These are phyloP conservation scores for Lota lota DNA, from an alignment of 2,113 vertebrate genomes.

Conservation along the genomic window DNA sequence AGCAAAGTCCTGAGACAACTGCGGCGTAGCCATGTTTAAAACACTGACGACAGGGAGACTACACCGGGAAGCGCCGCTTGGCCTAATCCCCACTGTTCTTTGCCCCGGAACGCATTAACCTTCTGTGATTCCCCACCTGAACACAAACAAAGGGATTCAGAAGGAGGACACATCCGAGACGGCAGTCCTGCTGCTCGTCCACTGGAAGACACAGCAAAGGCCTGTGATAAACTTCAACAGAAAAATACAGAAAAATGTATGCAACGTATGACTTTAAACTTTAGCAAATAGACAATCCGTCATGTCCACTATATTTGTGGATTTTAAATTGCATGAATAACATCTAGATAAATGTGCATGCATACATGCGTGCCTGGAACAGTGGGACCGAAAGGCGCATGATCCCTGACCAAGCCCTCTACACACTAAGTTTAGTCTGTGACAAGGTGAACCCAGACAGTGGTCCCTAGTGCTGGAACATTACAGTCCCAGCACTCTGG, in stretches of 20 bases:
- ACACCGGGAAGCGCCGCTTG: constrained; percentile 39
- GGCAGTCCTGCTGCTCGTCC: background rate
- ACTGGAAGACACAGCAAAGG: too few species aligned
- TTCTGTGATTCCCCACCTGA: constrained; percentile 42
- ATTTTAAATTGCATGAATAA: constrained; percentile 13
- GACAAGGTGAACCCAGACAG: constrained; percentile 38
- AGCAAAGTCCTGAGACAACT: constrained; percentile 54
- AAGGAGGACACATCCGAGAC: constrained; percentile 19
- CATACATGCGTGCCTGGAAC: constrained; percentile 19
- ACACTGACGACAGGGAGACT: constrained; percentile 6
- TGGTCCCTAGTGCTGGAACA: constrained; percentile 6
- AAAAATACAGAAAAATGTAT: too few species aligned
- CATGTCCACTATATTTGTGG: background rate
- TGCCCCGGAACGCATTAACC: constrained; percentile 26
- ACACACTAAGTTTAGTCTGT: constrained; percentile 38
- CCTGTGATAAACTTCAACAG: too few species aligned
- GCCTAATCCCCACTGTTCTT: constrained; percentile 56
- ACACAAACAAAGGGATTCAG: constrained; percentile 40
- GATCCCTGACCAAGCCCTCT: constrained; percentile 49
- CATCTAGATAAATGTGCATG: constrained; percentile 7
- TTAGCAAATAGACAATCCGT: background rate
- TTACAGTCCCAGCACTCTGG: constrained; percentile 23
- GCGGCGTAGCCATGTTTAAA: constrained; percentile 32
- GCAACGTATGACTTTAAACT: too few species aligned
- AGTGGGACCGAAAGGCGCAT: constrained; percentile 35